Base-by-base conservation (phyloP, 2,888 invertebrate genomes). In the Thymelicus acteon region DNA sequence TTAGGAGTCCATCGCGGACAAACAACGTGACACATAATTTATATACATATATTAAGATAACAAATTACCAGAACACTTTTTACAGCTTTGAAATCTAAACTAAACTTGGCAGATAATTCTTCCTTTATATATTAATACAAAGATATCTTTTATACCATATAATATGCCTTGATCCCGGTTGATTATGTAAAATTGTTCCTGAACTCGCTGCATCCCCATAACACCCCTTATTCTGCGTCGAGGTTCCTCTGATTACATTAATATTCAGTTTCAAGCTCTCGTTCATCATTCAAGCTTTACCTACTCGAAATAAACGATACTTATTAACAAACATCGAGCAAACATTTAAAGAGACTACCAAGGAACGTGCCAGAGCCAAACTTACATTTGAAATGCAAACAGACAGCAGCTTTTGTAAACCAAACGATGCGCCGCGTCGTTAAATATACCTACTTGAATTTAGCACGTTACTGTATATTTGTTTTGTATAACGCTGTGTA, bases 311-410 rank as follows among this genome's bases (percentile, higher is more conserved):
- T 64, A 64, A 70, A 70, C 31, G 63, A 60, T 70, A 58, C 63
- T 70, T 71, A 72, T 71, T 75, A 72, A 70, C 73, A 72, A 73
- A 60, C 71, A 72, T 64, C 47, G 52, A 64, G 52, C 60, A n/a
- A 62, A 39, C 37, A 39, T 44, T n/a, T 19, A 39, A 72, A 63
- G 60, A 75, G 77, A 54, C 24, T 54, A 71, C 75, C 75, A 74
- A 77, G 76, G 72, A 76, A 75, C 75, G 78, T 74, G 75, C 76
- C 76, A 73, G 77, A 77, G 75, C 47, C 47, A 75, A 73, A 75
- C 80, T 80, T 79, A 81, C 80, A 83, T 84, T 83, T 78, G 79
- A 79, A 82, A 84, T 76, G 78, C 79, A 83, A 86, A 86, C 80
- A 83, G 60, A 58, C 60, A 70, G 73, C 68, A 61, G 74, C 67